A percentile compares a stretch with the other conserved stretches of the same genome.
Conservation (phyloP, 2,113 vertebrate species). For the Sylvia atricapilla region DNA sequence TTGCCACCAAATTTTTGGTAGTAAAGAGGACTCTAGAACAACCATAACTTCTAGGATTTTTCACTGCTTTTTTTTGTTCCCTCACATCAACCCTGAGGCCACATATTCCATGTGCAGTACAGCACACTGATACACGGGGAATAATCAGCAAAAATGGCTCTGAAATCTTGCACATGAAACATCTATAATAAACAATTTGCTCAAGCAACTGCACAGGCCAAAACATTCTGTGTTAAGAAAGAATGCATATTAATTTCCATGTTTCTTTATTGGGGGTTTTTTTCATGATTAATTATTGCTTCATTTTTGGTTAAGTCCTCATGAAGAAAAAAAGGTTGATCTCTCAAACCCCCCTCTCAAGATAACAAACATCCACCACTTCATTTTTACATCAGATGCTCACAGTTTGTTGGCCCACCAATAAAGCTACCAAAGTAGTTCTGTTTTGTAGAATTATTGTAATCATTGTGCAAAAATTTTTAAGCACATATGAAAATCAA, state of each 20-base stretch:
- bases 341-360: background rate
- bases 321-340: background rate
- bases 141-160: background rate
- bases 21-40: background rate
- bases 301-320: background rate
- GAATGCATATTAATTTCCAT: background rate
- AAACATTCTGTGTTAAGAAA: background rate
- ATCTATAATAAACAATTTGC: background rate
- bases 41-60: background rate
- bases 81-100: background rate
- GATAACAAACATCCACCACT: background rate
- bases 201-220: background rate
- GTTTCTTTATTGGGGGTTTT: background rate
- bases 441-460: background rate
- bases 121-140: background rate
- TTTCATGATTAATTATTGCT: background rate
- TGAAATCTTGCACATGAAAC: background rate
- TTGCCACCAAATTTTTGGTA: background rate
- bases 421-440: background rate
- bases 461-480: background rate
- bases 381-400: background rate
- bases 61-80: background rate
- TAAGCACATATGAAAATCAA: background rate
- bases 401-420: background rate
- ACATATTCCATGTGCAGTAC: accelerated